phyloP scores from a whole-genome alignment of 2,888 invertebrate genomes.

The Amorpha juglandis region DNA sequence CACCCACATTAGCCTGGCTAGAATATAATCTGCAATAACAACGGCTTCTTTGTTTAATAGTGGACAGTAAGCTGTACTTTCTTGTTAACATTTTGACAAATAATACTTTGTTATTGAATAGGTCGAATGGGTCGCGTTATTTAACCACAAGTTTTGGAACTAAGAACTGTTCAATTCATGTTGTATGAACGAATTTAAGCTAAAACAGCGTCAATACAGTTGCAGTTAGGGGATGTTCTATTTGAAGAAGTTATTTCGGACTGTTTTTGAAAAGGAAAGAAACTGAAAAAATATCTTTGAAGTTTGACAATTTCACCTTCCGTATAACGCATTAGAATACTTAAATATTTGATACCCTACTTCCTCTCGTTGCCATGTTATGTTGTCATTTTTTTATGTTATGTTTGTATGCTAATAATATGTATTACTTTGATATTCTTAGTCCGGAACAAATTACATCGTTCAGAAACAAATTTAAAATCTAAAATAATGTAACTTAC shows the following conservation, averaged over 20 bases:
- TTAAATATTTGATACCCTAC: background rate
- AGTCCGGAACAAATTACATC: background rate
- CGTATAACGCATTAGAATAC: too few species aligned
- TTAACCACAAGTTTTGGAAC: too few species aligned
- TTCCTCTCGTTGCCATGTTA: background rate
- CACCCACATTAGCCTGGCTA: conserved; percentile 57
- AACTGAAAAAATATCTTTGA: too few species aligned
- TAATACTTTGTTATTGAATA: conserved; percentile 29
- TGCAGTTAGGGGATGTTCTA: too few species aligned
- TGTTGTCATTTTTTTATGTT: background rate
- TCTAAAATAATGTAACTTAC: too few species aligned
- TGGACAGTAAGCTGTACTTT: conserved; percentile 58
- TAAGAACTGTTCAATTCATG: background rate
- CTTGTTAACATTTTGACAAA: conserved; percentile 61
- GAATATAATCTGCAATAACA: conserved; percentile 53
- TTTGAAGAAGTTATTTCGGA: too few species aligned
- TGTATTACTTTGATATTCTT: background rate
- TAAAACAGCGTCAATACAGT: background rate
- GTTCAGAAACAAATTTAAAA: background rate
- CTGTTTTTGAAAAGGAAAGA: too few species aligned
- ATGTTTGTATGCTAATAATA: background rate
- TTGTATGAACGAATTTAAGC: background rate
- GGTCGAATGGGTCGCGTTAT: conserved; percentile 18
- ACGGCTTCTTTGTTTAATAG: conserved; percentile 49
- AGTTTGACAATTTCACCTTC: too few species aligned